Evolutionary conservation across 2,888 invertebrate species (phyloP).

Genomic region (Ditylenchus weischeri): DNA sequence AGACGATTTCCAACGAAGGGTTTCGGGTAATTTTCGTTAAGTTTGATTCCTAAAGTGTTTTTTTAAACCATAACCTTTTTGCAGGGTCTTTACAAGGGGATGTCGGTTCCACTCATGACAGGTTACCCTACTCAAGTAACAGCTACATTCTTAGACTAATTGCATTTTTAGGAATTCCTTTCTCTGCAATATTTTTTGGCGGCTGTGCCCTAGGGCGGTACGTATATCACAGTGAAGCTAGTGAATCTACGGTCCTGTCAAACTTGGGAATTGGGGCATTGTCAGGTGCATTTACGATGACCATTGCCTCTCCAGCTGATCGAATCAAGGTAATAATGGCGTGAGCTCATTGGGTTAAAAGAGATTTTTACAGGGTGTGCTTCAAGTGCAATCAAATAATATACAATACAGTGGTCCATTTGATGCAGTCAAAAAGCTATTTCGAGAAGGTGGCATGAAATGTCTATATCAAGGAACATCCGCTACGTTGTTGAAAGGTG

Average conservation of each 20-base stretch:
- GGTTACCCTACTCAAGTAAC: no score
- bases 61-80: neutral
- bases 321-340: neutral
- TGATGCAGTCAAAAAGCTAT: constrained; percentile 1
- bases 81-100: constrained; percentile 5
- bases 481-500: neutral
- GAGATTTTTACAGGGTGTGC: neutral
- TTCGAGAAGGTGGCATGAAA: no score
- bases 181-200: constrained; percentile 2
- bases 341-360: no score
- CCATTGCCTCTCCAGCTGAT: neutral
- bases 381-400: constrained; percentile 6
- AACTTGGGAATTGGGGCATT: neutral
- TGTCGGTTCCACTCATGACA: neutral
- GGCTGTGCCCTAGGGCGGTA: neutral
- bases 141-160: no score
- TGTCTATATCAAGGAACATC: neutral
- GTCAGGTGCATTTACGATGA: neutral
- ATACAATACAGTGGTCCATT: neutral
- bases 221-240: neutral
- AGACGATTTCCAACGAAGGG: constrained; percentile 58
- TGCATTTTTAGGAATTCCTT: neutral
- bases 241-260: neutral
- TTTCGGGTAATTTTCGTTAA: constrained; percentile 45
- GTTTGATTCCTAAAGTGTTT: neutral